Percentiles rank a stretch among this genome's conserved stretches.
Conservation (phyloP, 1,140 invertebrate species). For the Pseudomyrmex flavicornis region DNA sequence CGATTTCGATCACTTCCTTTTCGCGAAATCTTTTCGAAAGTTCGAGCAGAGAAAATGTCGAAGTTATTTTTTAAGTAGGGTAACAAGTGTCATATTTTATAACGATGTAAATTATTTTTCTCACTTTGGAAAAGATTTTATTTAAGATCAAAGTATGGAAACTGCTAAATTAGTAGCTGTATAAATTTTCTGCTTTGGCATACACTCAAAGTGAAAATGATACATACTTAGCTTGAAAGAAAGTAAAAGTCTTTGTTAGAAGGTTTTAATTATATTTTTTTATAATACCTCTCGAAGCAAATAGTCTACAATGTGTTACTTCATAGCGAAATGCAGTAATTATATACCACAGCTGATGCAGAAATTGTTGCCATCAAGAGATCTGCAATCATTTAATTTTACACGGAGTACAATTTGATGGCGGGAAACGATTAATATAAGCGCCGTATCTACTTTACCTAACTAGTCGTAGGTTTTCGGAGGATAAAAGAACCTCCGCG, state of each 20-base stretch:
- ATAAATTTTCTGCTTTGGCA: background rate
- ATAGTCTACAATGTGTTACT: slow-evolving; percentile 25
- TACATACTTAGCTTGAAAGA: background rate
- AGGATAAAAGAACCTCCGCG: slow-evolving; percentile 42
- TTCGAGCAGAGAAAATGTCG: background rate
- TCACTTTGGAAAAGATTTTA: background rate
- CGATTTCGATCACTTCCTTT: slow-evolving; percentile 38
- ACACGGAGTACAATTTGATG: slow-evolving; percentile 30
- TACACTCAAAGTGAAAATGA: background rate
- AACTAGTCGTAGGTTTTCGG: slow-evolving; percentile 36
- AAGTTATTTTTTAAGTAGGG: too few species aligned
- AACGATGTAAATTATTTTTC: background rate
- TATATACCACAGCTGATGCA: background rate
- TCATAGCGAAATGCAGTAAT: slow-evolving; percentile 9
- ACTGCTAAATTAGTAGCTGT: background rate
- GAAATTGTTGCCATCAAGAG: slow-evolving; percentile 17
- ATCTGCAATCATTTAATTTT: slow-evolving; percentile 39
- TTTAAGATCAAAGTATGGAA: background rate
- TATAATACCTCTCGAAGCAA: background rate
- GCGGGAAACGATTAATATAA: slow-evolving; percentile 47
- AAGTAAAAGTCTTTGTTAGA: background rate
- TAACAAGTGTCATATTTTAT: background rate
- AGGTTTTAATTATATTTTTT: background rate
- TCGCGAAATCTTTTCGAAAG: slow-evolving; percentile 6
- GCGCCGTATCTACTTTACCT: slow-evolving; percentile 29